phyloP scores from a whole-genome alignment of 2,797 vertebrate species.

The Leptodactylus fallax region DNA sequence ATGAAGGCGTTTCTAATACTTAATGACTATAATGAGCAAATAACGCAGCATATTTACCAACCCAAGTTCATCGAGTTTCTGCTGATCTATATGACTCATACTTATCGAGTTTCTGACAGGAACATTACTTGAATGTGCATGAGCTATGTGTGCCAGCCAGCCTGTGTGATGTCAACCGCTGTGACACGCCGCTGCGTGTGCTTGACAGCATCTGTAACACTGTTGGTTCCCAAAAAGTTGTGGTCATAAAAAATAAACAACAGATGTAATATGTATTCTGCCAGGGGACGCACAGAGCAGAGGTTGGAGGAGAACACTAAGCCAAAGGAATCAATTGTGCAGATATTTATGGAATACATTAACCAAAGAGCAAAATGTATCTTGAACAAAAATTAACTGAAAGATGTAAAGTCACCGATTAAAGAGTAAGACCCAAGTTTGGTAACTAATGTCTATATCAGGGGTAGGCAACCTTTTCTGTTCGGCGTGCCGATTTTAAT shows the following conservation, averaged over 20 bases:
- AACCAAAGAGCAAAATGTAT: background rate
- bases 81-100: background rate
- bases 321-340: background rate
- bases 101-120: background rate
- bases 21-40: background rate
- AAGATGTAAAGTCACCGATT: background rate
- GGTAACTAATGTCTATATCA: no score
- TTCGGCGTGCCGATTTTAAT: no score
- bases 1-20: background rate
- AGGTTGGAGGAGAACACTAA: background rate
- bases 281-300: background rate
- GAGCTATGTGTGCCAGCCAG: background rate
- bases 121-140: conserved; percentile 13
- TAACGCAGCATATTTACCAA: background rate
- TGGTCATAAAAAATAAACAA: conserved; percentile 9
- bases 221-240: conserved; percentile 14
- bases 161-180: background rate
- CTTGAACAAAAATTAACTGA: background rate
- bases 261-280: conserved; percentile 6
- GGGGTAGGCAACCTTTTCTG: no score
- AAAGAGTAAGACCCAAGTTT: background rate
- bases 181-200: background rate
- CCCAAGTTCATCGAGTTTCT: background rate
- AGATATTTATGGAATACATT: background rate
- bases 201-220: conserved; percentile 20